Evolutionary conservation across 2,797 vertebrate species (phyloP).

Genomic region (Rhadinocentrus ornatus): DNA sequence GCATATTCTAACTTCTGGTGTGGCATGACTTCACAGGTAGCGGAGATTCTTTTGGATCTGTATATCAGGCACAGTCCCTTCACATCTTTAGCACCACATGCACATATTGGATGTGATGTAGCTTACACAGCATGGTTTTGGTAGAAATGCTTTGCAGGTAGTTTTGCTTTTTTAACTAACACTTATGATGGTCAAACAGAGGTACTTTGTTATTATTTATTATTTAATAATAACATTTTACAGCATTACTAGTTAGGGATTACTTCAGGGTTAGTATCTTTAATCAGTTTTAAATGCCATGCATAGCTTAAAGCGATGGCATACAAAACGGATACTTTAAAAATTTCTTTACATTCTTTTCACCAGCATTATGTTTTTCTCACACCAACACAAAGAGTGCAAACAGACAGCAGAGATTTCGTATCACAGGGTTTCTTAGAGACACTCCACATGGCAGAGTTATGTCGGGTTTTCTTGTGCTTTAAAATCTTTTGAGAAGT

Average conservation of each 20-base stretch:
- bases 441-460: slow-evolving; percentile 25
- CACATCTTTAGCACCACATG: background rate
- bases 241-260: too few relatives aligned
- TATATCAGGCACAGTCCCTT: background rate
- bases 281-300: background rate
- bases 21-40: slow-evolving; percentile 92
- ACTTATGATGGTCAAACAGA: background rate
- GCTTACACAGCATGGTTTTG: background rate
- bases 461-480: slow-evolving; percentile 13
- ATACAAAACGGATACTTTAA: background rate
- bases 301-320: background rate
- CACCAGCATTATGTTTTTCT: background rate
- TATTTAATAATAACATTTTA: too few relatives aligned
- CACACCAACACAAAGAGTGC: slow-evolving; percentile 2
- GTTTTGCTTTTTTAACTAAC: slow-evolving; percentile 2
- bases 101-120: background rate
- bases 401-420: slow-evolving; percentile 13
- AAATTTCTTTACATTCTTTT: background rate
- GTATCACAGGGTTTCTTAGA: slow-evolving; percentile 7
- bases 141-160: background rate
- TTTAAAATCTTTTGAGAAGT: slow-evolving; percentile 2
- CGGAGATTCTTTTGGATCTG: background rate
- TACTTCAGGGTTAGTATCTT: too few relatives aligned
- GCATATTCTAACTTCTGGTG: slow-evolving; percentile 97
- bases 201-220: background rate